These are phyloP conservation scores for Plotosus lineatus DNA, from an alignment of 2,113 vertebrate species.

Conservation along the genomic window DNA sequence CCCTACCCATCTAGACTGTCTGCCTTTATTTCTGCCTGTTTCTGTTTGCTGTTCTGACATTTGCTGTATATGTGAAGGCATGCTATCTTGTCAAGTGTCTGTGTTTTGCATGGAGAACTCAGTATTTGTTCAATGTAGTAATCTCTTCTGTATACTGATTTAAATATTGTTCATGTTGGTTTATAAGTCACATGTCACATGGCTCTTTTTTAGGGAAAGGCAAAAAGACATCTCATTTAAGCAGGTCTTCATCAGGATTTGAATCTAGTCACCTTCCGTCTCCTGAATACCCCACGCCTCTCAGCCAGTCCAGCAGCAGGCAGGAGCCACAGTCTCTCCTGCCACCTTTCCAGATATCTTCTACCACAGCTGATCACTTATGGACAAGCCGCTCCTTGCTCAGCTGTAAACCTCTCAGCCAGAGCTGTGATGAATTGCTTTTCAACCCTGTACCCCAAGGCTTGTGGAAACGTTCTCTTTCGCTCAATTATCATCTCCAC, in stretches of 20 bases:
- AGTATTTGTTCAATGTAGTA: background rate
- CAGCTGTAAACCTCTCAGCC: slow-evolving; percentile 66
- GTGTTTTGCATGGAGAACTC: slow-evolving; percentile 36
- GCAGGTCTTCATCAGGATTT: slow-evolving; percentile 75
- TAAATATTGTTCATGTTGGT: slow-evolving; percentile 26
- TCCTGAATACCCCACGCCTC: slow-evolving; percentile 66
- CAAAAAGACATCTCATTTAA: slow-evolving; percentile 71
- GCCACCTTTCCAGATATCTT: slow-evolving; percentile 44
- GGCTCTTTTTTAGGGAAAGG: slow-evolving; percentile 80
- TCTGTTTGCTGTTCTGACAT: slow-evolving; percentile 26
- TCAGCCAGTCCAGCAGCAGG: slow-evolving; percentile 59
- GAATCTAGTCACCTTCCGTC: slow-evolving; percentile 73
- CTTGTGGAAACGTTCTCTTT: slow-evolving; percentile 73
- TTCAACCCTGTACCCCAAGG: slow-evolving; percentile 46
- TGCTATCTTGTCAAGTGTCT: slow-evolving; percentile 8
- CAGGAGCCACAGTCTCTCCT: slow-evolving; percentile 49
- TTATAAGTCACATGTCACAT: slow-evolving; percentile 52
- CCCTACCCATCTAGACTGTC: slow-evolving; percentile 58
- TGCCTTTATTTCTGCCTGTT: slow-evolving; percentile 55
- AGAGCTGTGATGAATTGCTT: slow-evolving; percentile 77
- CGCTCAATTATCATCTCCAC: slow-evolving; percentile 68
- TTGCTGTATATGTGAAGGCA: slow-evolving; percentile 9
- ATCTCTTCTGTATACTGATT: background rate
- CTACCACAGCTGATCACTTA: slow-evolving; percentile 32
- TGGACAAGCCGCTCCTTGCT: slow-evolving; percentile 69